Conservation (phyloP, 1,140 invertebrate genomes). For the Drosophila quadrilineata region DNA sequence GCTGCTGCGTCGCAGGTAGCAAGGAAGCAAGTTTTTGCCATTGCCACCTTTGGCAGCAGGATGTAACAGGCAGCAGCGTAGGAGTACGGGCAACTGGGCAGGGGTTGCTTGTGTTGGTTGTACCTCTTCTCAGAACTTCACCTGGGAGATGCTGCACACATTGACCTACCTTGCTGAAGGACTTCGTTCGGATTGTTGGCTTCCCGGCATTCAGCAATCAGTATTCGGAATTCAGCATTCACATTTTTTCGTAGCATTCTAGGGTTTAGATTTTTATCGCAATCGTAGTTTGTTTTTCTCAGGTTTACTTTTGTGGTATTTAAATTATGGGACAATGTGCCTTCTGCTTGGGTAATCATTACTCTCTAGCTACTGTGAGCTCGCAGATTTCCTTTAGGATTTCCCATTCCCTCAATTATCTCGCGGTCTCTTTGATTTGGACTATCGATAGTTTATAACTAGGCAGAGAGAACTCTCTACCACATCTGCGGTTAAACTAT, state of each 20-base stretch:
- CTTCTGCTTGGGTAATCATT: conserved; percentile 56
- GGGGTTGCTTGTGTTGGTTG: conserved; percentile 41
- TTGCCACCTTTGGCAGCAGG: conserved; percentile 76
- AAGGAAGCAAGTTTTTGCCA: conserved; percentile 70
- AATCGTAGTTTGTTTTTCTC: conserved; percentile 38
- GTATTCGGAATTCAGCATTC: too few relatives aligned
- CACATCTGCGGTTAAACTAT: conserved; percentile 41
- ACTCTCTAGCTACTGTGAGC: conserved; percentile 56
- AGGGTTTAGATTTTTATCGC: conserved; percentile 71
- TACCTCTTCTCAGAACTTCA: conserved; percentile 29
- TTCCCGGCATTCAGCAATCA: too few relatives aligned
- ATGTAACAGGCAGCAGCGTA: conserved; percentile 60
- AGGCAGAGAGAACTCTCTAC: conserved; percentile 50
- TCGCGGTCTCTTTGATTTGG: conserved; percentile 65
- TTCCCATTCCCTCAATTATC: neutral
- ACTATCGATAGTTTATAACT: conserved; percentile 49
- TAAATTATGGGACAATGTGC: conserved; percentile 61
- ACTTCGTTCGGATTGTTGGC: too few relatives aligned
- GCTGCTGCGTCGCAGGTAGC: conserved; percentile 58
- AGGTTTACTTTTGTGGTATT: conserved; percentile 58
- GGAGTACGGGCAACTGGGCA: conserved; percentile 39
- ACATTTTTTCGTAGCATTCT: conserved; percentile 75
- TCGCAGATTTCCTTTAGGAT: conserved; percentile 7
- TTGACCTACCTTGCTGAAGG: too few relatives aligned
- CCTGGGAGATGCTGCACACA: too few relatives aligned